Base-by-base conservation (phyloP, 2,797 vertebrate genomes). In the Pterois miles region DNA sequence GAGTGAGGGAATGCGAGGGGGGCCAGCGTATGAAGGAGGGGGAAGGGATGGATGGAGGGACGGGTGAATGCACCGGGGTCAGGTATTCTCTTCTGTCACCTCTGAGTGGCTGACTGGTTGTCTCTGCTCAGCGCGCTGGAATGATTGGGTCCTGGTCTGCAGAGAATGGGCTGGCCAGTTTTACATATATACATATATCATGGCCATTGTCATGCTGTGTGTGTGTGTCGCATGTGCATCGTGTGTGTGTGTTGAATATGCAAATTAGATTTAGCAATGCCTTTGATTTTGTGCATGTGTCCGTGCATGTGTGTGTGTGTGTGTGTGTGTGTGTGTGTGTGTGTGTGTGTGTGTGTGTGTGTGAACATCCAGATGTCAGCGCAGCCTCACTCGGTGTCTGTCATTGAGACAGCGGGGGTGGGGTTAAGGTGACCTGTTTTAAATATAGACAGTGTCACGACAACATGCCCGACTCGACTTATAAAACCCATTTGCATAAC, bases 381-480 rank as follows among this genome's bases (percentile, higher is more conserved):
- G 82, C 87, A 88, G 92, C 89, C 91, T 94, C 87, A 90, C 91
- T 93, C 64, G 57, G 84, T 90, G 92, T 84, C 93, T 94, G 94
- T 95, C 94, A 94, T 93, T 92, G 92, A 95, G 91, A 92, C 89
- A 86, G 91, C 83, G 85, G 90, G 86, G 87, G 92, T 83, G 87
- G 94, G 92, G 92, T 94, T 94, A 94, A 95, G 93, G 93, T 95
- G 95, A 95, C 94, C 94, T 95, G 93, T 94, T 95, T 96, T 96
- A 95, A 95, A 96, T 95, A 94, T 95, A 95, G 94, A 95, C 93
- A 91, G 93, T 95, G 94, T 94, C 95, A 94, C 91, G 92, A 95
- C 93, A 95, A 95, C 93, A 95, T 90, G 92, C 92, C 90, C 86
- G 70, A 80, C 92, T 92, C 87, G 89, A 93, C 94, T 94, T 94